Conservation (phyloP, 2,113 vertebrate genomes). For the Gymnorhina tibicen region DNA sequence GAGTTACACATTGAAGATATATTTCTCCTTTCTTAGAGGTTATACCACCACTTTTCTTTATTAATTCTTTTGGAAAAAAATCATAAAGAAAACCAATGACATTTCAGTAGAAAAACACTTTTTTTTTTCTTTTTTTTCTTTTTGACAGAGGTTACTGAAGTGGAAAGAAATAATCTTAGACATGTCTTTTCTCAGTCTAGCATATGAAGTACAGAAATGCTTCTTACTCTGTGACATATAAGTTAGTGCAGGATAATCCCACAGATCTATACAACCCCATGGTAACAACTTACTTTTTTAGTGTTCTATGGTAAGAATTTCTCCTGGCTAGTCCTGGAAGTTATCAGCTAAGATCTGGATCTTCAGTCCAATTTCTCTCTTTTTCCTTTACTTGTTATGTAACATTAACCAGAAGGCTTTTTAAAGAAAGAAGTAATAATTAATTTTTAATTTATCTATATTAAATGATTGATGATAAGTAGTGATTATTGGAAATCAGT, state of each 20-base stretch:
- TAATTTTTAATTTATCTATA: neutral
- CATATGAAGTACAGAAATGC: neutral
- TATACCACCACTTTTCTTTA: constrained; percentile 8
- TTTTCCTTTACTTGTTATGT: neutral
- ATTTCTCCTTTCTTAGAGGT: constrained; percentile 18
- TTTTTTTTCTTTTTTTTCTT: neutral
- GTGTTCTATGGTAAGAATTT: neutral
- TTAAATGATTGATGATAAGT: neutral
- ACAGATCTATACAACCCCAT: neutral
- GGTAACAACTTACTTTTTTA: neutral
- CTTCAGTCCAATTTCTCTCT: neutral
- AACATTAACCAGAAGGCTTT: neutral
- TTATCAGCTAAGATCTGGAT: neutral
- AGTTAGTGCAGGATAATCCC: neutral
- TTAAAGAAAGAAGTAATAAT: neutral
- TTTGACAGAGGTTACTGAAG: neutral
- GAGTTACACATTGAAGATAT: neutral
- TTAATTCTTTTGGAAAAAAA: constrained; percentile 16
- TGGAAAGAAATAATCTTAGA: neutral
- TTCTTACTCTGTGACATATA: neutral
- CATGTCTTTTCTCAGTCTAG: neutral
- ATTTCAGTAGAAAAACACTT: neutral
- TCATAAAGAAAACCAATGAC: neutral
- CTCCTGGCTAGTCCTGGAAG: neutral
- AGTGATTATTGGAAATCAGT: neutral